phyloP scores from a whole-genome alignment of 2,113 vertebrate species.

The Girardinichthys multiradiatus region DNA sequence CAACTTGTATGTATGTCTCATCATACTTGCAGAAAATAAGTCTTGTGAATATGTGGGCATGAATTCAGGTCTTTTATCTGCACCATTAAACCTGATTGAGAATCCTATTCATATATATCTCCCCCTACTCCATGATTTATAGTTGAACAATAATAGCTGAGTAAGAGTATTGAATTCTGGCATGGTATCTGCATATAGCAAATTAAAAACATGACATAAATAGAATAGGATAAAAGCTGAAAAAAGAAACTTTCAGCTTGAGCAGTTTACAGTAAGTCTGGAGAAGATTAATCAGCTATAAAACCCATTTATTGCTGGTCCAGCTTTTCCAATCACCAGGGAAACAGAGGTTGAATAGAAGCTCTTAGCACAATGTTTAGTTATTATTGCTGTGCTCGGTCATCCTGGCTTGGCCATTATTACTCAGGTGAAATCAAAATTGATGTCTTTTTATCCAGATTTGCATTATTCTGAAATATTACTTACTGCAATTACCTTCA shows the following conservation, averaged over 20 bases:
- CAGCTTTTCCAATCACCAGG: constrained; percentile 56
- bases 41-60: constrained; percentile 27
- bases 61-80: constrained; percentile 52
- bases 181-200: constrained; percentile 41
- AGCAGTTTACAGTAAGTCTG: constrained; percentile 72
- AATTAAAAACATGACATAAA: constrained; percentile 54
- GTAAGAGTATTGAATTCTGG: constrained; percentile 37
- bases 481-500: constrained; percentile 72
- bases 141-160: constrained; percentile 33
- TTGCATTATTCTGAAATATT: constrained; percentile 58
- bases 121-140: constrained; percentile 48
- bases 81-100: constrained; percentile 45
- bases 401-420: constrained; percentile 69
- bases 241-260: constrained; percentile 51
- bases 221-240: constrained; percentile 43
- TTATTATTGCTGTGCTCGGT: constrained; percentile 71
- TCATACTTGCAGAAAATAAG: constrained; percentile 27
- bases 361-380: constrained; percentile 74
- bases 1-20: constrained; percentile 8
- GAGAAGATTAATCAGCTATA: constrained; percentile 73
- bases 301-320: constrained; percentile 68
- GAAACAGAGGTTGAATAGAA: constrained; percentile 66
- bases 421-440: constrained; percentile 75
- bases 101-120: constrained; percentile 30
- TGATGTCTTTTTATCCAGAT: constrained; percentile 51